Conservation (phyloP, 2,888 invertebrate genomes). For the Eucera pruinosa region DNA sequence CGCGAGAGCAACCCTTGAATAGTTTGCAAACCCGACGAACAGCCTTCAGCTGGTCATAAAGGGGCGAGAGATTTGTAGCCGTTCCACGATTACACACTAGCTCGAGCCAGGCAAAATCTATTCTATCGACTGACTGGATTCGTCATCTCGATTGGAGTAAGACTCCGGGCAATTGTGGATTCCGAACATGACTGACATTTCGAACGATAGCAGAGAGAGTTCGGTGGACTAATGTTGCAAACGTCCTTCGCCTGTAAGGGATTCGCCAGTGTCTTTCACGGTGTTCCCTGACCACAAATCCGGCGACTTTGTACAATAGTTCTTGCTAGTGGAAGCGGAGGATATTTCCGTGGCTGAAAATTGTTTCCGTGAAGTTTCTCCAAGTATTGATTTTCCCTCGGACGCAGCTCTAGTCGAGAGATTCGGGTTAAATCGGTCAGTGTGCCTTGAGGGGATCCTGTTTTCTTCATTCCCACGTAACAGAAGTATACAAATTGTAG, state of each 20-base stretch:
- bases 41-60: conserved; percentile 36
- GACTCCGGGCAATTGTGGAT: conserved; percentile 21
- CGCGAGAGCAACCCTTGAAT: conserved; percentile 37
- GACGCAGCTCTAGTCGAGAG: background rate
- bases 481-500: background rate
- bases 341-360: background rate
- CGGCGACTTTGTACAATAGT: background rate
- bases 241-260: background rate
- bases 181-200: background rate
- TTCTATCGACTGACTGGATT: conserved; percentile 27
- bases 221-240: background rate
- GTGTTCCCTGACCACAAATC: conserved; percentile 8
- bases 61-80: conserved; percentile 62
- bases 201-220: background rate
- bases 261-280: conserved; percentile 5
- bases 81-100: conserved; percentile 27
- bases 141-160: background rate
- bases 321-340: background rate
- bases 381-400: conserved; percentile 28
- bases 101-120: conserved; percentile 31
- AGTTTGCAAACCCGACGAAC: conserved; percentile 1
- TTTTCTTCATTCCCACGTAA: background rate
- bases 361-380: conserved; percentile 3
- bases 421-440: conserved; percentile 2
- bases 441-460: too few species aligned